Base-by-base conservation (phyloP, 2,113 vertebrate species). In the Chionomys nivalis region DNA sequence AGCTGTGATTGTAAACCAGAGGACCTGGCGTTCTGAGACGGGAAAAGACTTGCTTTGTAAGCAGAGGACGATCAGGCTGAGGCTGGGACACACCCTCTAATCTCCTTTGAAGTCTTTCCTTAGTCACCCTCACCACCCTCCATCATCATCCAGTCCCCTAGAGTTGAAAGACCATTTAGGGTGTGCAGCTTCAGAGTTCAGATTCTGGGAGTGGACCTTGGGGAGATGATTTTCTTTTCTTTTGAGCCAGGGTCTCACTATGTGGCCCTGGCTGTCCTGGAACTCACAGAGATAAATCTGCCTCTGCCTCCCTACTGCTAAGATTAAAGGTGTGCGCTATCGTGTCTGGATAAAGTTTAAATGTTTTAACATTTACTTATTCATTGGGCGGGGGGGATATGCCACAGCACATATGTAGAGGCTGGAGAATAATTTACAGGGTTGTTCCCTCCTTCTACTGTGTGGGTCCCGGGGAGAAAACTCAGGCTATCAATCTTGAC, bases 131-230 rank as follows among this genome's bases (percentile, higher is more conserved):
- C 55, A 63, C 33, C 23, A 28, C 21, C 83, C 33, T 49, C 36
- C 26, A 2, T 28, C 44, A 5, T 7, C n/a, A 16, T 14, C 0
- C 52, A 11, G 39, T 11, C 63, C 21, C 39, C 0, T 0, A 16
- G 14, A 42, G 4, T 14, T 49, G 63, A 91, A 28, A 31, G 33
- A 10, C n/a, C 47, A 70, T 68, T 31, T 24, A 47, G 39, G 10
- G 21, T 19, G 12, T 36, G 7, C 79, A 68, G 16, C 77, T n/a
- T 88, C 65, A 28, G 79, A 89, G 31, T 61, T 76, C 61, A 68
- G 63, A 58, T 52, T 85, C 93, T 58, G 72, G 68, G 58, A 33
- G n/a, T 33, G 33, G 33, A 36, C 17, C 63, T 89, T 85, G 68
- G 76, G 52, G 90, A 93, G 63, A 47, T 82, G 55, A 16, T 82